Evolutionary conservation across 2,797 vertebrate species (phyloP).

Genomic region (Falco biarmicus): DNA sequence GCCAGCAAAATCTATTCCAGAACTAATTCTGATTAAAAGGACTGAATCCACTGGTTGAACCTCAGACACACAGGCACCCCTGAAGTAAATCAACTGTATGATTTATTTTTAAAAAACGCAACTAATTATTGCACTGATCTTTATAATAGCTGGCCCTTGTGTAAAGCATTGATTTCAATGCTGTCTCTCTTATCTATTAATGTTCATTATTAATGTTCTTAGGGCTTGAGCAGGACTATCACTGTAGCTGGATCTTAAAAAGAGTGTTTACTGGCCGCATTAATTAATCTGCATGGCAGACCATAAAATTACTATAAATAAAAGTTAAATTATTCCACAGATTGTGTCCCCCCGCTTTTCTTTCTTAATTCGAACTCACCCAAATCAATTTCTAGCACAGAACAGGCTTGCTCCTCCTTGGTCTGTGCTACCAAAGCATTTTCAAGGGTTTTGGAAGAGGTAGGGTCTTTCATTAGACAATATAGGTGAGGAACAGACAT

Average conservation of each 20-base stretch:
- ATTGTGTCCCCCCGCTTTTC: neutral
- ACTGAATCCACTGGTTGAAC: neutral
- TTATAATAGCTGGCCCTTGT: constrained; percentile 3
- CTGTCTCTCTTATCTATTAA: constrained; percentile 44
- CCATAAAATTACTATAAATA: neutral
- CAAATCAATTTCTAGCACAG: neutral
- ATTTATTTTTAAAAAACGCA: neutral
- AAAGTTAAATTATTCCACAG: neutral
- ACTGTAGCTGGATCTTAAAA: neutral
- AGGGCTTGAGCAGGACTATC: neutral
- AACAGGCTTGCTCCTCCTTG: neutral
- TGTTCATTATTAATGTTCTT: constrained; percentile 6
- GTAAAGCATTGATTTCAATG: constrained; percentile 30
- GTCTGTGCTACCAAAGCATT: neutral
- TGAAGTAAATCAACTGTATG: constrained; percentile 3
- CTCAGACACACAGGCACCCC: constrained; percentile 58
- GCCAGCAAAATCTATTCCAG: constrained; percentile 63
- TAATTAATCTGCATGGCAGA: neutral
- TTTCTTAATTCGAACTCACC: neutral
- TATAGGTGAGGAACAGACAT: neutral
- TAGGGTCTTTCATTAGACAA: neutral
- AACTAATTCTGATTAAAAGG: constrained; percentile 52
- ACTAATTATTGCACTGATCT: constrained; percentile 27
- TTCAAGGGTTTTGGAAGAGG: neutral
- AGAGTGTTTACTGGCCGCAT: neutral